Evolutionary conservation across 1,140 invertebrate genomes (phyloP), one percentile per base, ranked within the genome.

Genomic region (Colletes latitarsis): DNA sequence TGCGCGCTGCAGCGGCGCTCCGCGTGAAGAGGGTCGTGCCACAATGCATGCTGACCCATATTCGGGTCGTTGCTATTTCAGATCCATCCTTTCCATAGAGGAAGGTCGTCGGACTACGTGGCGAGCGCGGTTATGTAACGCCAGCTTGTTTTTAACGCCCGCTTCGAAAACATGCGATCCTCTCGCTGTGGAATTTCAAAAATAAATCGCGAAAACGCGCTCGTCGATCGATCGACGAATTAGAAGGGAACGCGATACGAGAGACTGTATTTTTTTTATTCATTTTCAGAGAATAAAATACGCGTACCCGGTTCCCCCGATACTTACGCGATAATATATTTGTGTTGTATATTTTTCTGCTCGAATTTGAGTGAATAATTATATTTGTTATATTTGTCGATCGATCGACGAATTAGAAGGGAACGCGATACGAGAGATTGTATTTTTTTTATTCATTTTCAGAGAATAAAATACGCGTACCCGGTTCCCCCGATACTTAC

Each of bases 31-130:
- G 92, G 91, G 92, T 92, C 92, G 92, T 87, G 90, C 84, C 85
- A 92, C 92, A 92, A 92, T 93, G 92, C 92, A 93, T 89, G 92
- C 90, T 93, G 93, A 93, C 93, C 93, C 89, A 93, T 93, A 93
- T 93, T 93, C 92, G 92, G 92, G 92, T 93, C 92, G 92, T 93
- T 93, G 91, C 92, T 93, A 93, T 93, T 93, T 93, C 92, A 92
- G 92, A 93, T 93, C 91, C 90, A 93, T 93, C 92, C 92, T 93
- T 92, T 92, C 92, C 91, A 92, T 92, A 93, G 92, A 93, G 92
- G 92, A 93, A 93, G 93, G 92, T 93, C 92, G 91, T 92, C 88
- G 87, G 80, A 88, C 81, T 84, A 82, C 82, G 87, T 82, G 78
- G 77, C 79, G 66, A 82, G 76, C 81, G 64, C 62, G 68, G 81